Base-by-base conservation (phyloP, 2,797 vertebrate genomes). In the Anabas testudineus region DNA sequence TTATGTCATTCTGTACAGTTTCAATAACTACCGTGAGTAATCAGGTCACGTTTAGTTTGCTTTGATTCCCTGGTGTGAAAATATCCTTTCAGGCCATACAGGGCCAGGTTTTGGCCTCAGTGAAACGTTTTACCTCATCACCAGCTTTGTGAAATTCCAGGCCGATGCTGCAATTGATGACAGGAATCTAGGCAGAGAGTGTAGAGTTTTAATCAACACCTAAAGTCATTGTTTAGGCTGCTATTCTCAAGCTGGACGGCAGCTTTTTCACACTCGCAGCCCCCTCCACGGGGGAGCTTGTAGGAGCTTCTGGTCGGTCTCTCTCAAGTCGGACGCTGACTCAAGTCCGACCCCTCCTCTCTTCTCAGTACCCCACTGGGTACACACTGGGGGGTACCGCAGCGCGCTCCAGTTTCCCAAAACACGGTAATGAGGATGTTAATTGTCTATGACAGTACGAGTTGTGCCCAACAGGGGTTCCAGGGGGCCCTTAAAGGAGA, bases 351-450 rank as follows among this genome's bases (percentile, higher is more conserved):
- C 81, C 85, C 80, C 80, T 78, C 87, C 76, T 67, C 57, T 67
- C 76, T 84, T 78, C 83, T 63, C 64, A 2, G 54, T 58, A 69
- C 81, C 88, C 90, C 81, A 84, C 84, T 74, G 88, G 82, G 79
- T 69, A 66, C 88, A 75, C 83, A 51, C 73, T 74, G 78, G 82
- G 90, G 88, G 86, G 83, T 86, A 84, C 74, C 45, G 14, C 71
- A 71, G 75, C 37, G 59, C n/a, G 89, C 78, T 88, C 87, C 81
- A 84, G 71, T 92, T 94, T 91, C 80, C 80, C 81, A 82, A 88
- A 93, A 87, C 71, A 84, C 57, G 19, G 51, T 93, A 95, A 95
- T 90, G 93, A 95, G 91, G 94, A 94, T 87, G 82, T 83, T 95
- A 94, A 96, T 90, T 90, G 87, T 56, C 85, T 81, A 78, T 91